phyloP scores from a whole-genome alignment of 2,888 invertebrate genomes.

The Cantharis nigra region DNA sequence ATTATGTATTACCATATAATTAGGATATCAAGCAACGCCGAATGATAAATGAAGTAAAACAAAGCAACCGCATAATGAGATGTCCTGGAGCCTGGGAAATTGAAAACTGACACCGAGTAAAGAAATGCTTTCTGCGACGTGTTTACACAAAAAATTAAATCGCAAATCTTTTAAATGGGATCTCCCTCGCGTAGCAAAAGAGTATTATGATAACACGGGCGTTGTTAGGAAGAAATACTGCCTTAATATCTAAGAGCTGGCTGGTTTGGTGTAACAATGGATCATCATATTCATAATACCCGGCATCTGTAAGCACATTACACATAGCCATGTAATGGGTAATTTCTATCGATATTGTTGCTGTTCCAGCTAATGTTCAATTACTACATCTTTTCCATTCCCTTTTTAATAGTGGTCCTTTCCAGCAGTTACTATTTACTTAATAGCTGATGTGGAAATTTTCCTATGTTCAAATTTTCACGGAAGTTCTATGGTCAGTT shows the following conservation, averaged over 20 bases:
- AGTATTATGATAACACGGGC: conserved; percentile 47
- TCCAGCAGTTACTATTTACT: background rate
- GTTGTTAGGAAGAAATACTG: conserved; percentile 46
- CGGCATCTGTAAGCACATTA: conserved; percentile 44
- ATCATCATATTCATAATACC: conserved; percentile 45
- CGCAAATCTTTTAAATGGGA: conserved; percentile 51
- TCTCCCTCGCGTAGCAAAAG: conserved; percentile 40
- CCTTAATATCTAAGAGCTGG: conserved; percentile 46
- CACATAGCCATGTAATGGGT: conserved; percentile 42
- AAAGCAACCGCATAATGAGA: conserved; percentile 35
- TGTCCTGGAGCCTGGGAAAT: conserved; percentile 36
- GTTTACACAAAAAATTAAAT: conserved; percentile 49
- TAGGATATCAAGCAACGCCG: conserved; percentile 42
- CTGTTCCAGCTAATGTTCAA: conserved; percentile 38
- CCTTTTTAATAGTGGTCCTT: background rate
- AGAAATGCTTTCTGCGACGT: conserved; percentile 37
- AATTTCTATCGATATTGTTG: conserved; percentile 44
- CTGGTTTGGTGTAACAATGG: conserved; percentile 45
- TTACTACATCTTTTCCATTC: conserved; percentile 28
- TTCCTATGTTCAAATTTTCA: background rate
- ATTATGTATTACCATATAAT: conserved; percentile 34
- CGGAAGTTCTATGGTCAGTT: background rate
- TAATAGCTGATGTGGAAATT: background rate
- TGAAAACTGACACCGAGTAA: conserved; percentile 43
- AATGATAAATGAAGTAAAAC: conserved; percentile 34